Base-by-base conservation (phyloP, 1,140 invertebrate species). In the Aphidius gifuensis region DNA sequence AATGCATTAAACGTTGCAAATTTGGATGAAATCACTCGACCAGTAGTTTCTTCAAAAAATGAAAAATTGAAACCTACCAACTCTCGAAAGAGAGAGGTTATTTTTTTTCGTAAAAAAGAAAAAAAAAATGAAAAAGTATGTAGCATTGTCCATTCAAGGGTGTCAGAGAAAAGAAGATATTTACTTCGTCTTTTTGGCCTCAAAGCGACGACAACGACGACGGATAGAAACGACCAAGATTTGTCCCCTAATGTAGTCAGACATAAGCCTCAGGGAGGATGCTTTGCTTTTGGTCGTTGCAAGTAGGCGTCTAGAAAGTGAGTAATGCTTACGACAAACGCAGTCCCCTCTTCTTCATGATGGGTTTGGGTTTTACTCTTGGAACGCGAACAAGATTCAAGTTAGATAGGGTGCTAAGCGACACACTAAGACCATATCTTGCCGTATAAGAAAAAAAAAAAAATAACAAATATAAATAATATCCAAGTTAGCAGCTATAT, bases 271-370 rank as follows among this genome's bases (percentile, higher is more conserved):
- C 53, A 40, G 53, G 53, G 53, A 55, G 39, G 53, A 55, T 53
- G 56, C 9, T 32, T 58, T n/a, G 45, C 54, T 39, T 43, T 46
- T 45, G 23, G 45, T n/a, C 42, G 64, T 71, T 60, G 69, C 71
- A 69, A 75, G 74, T 75, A 78, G 76, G 74, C 71, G 74, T 77
- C 73, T 73, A 74, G 74, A 79, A 74, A 80, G 77, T 81, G 79
- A 81, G 78, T 81, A 81, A 81, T 81, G 79, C 77, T 81, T 74
- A 79, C 78, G 79, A 81, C 79, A 81, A 80, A 81, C 78, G 75
- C 79, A 81, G 78, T 71, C 70, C 75, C 73, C 69, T 64, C 53
- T 64, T 62, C 68, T 67, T 68, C 68, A 64, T 66, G 63, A 64
- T 32, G 23, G 4, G 23, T 32, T 65, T 66, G 64, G 63, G 71